Evolutionary conservation across 2,888 invertebrate genomes (phyloP), one percentile per base, ranked within the genome.

Genomic region (Taphrorychus bicolor): DNA sequence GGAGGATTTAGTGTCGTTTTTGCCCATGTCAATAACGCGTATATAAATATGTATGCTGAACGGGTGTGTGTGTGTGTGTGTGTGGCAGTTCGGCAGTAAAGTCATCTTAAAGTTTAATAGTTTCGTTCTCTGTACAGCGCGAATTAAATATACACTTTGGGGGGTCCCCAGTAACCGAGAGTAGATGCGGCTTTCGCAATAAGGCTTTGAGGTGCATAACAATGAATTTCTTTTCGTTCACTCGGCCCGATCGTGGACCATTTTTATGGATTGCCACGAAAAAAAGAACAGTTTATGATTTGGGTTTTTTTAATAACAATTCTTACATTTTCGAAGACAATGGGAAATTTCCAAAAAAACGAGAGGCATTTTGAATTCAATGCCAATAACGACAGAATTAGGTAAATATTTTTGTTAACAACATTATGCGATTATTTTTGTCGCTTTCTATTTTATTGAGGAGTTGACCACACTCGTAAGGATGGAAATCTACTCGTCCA

Each of bases 61-160:
- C 59, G 64, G 67, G 64, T 57, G 54, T 57, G 57, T 23, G 56
- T 54, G n/a, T n/a, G n/a, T n/a, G n/a, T n/a, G 59, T 60, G 52
- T 60, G 68, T 68, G 68, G 59, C 58, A 23, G 45, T 17, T 41
- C 49, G 52, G 61, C 68, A 63, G 68, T 63, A 63, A 62, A 68
- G 63, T 59, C 59, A 68, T 68, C 59, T 68, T 63, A 63, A 68
- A 52, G 63, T 63, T 68, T 63, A 68, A 68, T 68, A 68, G 68
- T 57, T 68, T 62, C 68, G 57, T 63, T 68, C 53, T 53, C 63
- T 54, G 59, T 68, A 59, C 59, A 23, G 58, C 49, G 22, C 48
- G 68, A 63, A 68, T 68, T 68, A 63, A 68, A 63, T 62, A 63
- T 59, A 59, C 68, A 54, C 68, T 51, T 63, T 68, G 68, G 68